A percentile compares a stretch with the other conserved stretches of the same genome.
Evolutionary conservation across 2,797 vertebrate species (phyloP).

Genomic region (Salmo trutta): DNA sequence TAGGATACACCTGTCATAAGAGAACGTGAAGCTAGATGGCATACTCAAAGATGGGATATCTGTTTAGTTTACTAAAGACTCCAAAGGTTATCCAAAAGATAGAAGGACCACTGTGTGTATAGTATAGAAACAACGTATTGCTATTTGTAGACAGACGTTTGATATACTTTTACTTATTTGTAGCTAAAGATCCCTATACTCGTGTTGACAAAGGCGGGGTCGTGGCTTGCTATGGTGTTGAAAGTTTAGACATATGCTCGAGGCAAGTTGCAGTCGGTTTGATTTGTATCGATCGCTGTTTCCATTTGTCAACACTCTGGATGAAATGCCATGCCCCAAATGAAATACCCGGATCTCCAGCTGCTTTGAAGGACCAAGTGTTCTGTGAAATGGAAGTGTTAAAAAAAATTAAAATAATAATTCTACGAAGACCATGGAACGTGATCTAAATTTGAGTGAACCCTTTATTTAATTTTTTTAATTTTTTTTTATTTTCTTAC

Average conservation of each 20-base stretch:
- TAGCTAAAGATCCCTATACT: not conserved
- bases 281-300: constrained; percentile 10
- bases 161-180: not conserved
- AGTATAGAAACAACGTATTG: not conserved
- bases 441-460: not conserved
- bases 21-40: not conserved
- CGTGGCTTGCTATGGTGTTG: not conserved
- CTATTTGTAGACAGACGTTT: not conserved
- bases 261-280: constrained; percentile 1
- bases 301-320: constrained; percentile 3
- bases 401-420: too few species aligned
- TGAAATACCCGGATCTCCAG: not conserved
- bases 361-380: not conserved
- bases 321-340: not conserved
- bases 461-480: not conserved
- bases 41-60: not conserved
- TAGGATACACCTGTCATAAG: not conserved
- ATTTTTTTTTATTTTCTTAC: not conserved
- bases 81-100: not conserved
- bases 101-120: not conserved
- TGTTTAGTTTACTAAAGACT: constrained; percentile 2
- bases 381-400: not conserved
- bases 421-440: not conserved
- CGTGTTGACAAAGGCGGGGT: not conserved
- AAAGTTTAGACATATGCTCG: not conserved